Evolutionary conservation across 2,797 vertebrate species (phyloP), one percentile per base, ranked within the genome.

Genomic region (Loriculus beryllinus): DNA sequence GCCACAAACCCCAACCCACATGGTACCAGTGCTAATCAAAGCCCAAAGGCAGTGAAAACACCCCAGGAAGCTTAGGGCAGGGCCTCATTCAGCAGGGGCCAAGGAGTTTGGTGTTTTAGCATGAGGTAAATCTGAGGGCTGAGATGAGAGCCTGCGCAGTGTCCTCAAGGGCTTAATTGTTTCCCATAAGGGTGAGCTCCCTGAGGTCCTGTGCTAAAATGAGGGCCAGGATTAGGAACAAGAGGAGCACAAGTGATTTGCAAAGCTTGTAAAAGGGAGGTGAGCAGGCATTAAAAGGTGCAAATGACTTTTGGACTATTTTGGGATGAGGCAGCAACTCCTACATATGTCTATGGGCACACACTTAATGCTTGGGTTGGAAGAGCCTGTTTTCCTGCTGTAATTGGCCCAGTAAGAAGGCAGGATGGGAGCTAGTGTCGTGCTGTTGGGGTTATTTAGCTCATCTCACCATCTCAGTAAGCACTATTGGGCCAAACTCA

Each of bases 311-410:
- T 37, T 65, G 76, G 69, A 72, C 35, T 86, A 14, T 89, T 93
- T 90, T 57, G 87, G 57, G 23, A 48, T 35, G 43, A 78, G 59
- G 48, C 49, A 92, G 49, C 45, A 39, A 75, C 85, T 90, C 35
- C 85, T 43, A 37, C 77, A 16, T 72, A 45, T n/a, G 52, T 86
- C 85, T 54, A 14, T 31, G 15, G 91, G 79, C 76, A 59, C 39
- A 86, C 57, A 52, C 14, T 75, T 42, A 47, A 18, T 6, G 31
- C 65, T 81, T 31, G 80, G 42, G 11, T 75, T 72, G 85, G 89
- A 86, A 91, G 45, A 96, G 76, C 90, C 85, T 86, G 80, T 76
- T 91, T 78, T 86, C 82, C 82, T 84, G 64, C 91, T 80, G n/a
- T 51, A 83, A 81, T 43, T 68, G 52, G 25, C 49, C 39, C 29